Percentiles rank a stretch among this genome's conserved stretches.
phyloP scores from a whole-genome alignment of 2,113 vertebrate genomes.

The Sturnira hondurensis region DNA sequence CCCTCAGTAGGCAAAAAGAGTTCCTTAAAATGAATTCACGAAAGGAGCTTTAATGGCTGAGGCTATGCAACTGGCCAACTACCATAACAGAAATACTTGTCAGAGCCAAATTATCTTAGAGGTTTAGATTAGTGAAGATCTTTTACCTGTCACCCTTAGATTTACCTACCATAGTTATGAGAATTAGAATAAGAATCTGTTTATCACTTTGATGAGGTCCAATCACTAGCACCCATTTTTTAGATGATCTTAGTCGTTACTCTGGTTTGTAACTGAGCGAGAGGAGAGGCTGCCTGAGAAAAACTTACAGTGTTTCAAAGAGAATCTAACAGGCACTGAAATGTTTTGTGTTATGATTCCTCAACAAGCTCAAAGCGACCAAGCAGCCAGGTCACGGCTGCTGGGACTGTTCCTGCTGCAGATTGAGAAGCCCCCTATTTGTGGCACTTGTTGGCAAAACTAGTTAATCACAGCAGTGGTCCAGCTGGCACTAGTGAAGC shows the following conservation, averaged over 20 bases:
- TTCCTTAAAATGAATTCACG: not conserved
- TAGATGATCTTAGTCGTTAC: not conserved
- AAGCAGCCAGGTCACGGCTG: not conserved
- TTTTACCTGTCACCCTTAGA: not conserved
- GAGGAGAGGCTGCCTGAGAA: not conserved
- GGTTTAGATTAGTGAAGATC: not conserved
- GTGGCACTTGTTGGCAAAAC: not conserved
- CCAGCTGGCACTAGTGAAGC: not conserved
- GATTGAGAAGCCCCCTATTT: too few relatives aligned
- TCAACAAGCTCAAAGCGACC: not conserved
- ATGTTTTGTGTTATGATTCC: not conserved
- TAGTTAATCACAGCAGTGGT: not conserved
- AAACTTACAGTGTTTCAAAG: not conserved
- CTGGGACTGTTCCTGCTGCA: not conserved
- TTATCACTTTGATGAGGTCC: not conserved
- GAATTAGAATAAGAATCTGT: not conserved
- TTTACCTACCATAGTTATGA: not conserved
- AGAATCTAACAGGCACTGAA: too few relatives aligned
- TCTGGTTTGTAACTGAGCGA: not conserved
- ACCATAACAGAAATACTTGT: not conserved
- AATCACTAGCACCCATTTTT: not conserved
- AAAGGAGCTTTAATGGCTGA: not conserved
- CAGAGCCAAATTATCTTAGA: not conserved
- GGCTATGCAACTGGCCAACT: not conserved
- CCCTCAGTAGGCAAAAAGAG: not conserved